Evolutionary conservation across 2,797 vertebrate species (phyloP).

Genomic region (Aulostomus chinensis): DNA sequence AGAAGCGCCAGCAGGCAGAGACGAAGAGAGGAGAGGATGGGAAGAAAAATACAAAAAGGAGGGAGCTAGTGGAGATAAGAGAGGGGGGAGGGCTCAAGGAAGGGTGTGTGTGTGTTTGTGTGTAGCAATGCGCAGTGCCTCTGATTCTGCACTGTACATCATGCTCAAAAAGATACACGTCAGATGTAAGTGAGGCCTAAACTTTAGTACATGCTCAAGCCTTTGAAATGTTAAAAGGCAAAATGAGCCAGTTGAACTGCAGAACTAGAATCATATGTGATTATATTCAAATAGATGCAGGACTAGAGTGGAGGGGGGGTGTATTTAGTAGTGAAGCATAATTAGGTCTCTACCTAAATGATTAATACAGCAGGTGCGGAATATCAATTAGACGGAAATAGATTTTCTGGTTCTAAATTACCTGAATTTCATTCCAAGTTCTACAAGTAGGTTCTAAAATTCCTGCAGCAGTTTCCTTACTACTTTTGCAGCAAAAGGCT

Average conservation of each 20-base stretch:
- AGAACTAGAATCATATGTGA: conserved; percentile 3
- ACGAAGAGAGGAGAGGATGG: conserved; percentile 1
- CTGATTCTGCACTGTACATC: conserved; percentile 30
- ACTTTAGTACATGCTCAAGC: background rate
- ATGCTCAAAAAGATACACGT: conserved; percentile 29
- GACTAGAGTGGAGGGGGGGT: background rate
- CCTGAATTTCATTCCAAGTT: too few species aligned
- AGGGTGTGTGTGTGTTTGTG: too few species aligned
- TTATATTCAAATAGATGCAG: conserved; percentile 2
- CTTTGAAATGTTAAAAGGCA: conserved; percentile 38
- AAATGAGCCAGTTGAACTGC: conserved; percentile 1
- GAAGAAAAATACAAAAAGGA: conserved; percentile 1
- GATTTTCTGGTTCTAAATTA: too few species aligned
- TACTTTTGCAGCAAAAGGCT: too few species aligned
- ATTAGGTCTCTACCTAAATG: background rate
- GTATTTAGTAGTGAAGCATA: background rate
- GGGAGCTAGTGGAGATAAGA: conserved; percentile 19
- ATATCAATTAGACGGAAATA: background rate
- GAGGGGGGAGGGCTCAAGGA: conserved; percentile 6
- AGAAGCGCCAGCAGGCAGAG: conserved; percentile 41
- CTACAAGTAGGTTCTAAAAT: too few species aligned
- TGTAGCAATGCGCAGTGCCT: conserved; percentile 19
- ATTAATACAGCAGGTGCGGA: background rate
- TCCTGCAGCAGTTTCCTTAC: too few species aligned
- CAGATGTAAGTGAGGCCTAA: conserved; percentile 27